These are phyloP conservation scores for Notothenia coriiceps DNA, from an alignment of 2,113 vertebrate genomes.

Conservation along the genomic window DNA sequence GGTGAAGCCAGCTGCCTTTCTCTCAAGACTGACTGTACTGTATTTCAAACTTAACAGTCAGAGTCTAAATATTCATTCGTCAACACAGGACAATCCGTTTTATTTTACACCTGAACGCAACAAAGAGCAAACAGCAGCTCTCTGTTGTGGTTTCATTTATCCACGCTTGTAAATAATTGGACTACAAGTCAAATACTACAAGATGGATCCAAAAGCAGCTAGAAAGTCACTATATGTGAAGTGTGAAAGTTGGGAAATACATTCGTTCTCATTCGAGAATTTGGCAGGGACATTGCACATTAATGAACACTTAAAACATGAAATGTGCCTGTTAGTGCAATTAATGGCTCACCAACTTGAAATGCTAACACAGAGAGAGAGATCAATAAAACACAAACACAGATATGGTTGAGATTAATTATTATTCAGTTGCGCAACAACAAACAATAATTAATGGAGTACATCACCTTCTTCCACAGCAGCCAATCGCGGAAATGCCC, in stretches of 20 bases:
- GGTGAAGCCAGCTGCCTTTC: background rate
- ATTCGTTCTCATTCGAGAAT: background rate
- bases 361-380: too few species aligned
- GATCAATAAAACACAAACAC: too few species aligned
- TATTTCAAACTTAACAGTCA: background rate
- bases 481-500: too few species aligned
- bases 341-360: too few species aligned
- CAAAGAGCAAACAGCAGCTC: background rate
- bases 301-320: too few species aligned
- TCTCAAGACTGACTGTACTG: background rate
- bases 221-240: background rate
- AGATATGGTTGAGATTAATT: too few species aligned
- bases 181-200: background rate
- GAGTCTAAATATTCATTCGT: background rate
- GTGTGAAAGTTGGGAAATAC: background rate
- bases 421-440: too few species aligned
- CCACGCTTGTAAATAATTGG: background rate
- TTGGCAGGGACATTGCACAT: too few species aligned
- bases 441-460: too few species aligned
- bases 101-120: background rate
- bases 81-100: background rate
- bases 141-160: background rate
- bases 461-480: too few species aligned
- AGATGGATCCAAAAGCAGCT: background rate
- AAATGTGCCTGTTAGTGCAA: too few species aligned